Evolutionary conservation across 2,113 vertebrate species (phyloP).

Genomic region (Maccullochella peelii): DNA sequence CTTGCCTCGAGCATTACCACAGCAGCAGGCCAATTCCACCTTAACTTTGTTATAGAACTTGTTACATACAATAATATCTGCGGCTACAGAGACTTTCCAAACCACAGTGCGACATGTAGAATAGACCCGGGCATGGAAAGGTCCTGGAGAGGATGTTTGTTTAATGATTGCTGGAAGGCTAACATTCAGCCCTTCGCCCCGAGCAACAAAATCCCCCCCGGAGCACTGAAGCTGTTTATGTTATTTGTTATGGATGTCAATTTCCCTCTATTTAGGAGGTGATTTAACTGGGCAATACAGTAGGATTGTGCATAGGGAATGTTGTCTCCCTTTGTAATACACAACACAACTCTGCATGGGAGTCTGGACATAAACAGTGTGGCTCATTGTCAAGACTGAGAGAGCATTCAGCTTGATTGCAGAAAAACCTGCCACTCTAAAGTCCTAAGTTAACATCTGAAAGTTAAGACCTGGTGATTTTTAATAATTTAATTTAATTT

Average conservation of each 20-base stretch:
- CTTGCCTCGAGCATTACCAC: constrained; percentile 51
- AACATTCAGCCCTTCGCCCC: constrained; percentile 61
- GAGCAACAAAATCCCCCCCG: constrained; percentile 71
- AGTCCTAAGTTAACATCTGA: not conserved
- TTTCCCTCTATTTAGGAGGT: constrained; percentile 77
- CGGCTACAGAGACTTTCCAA: constrained; percentile 75
- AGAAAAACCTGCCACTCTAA: constrained; percentile 7
- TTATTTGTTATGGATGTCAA: constrained; percentile 79
- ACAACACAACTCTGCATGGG: constrained; percentile 27
- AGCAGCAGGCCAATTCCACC: constrained; percentile 70
- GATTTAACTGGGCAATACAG: constrained; percentile 74
- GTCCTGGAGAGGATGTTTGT: constrained; percentile 80
- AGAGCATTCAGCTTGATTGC: constrained; percentile 1
- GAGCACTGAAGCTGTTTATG: constrained; percentile 71
- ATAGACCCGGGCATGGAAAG: constrained; percentile 68
- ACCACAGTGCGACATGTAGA: constrained; percentile 73
- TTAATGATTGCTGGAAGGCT: constrained; percentile 80
- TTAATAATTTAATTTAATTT: too few relatives aligned
- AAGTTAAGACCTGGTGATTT: not conserved
- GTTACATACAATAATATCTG: constrained; percentile 78
- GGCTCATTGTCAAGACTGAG: constrained; percentile 48
- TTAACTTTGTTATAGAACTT: constrained; percentile 78
- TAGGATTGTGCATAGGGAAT: constrained; percentile 65
- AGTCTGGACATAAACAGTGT: constrained; percentile 49
- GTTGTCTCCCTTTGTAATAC: constrained; percentile 61